Base-by-base conservation (phyloP, 1,140 invertebrate genomes). In the Scylla paramamosain region DNA sequence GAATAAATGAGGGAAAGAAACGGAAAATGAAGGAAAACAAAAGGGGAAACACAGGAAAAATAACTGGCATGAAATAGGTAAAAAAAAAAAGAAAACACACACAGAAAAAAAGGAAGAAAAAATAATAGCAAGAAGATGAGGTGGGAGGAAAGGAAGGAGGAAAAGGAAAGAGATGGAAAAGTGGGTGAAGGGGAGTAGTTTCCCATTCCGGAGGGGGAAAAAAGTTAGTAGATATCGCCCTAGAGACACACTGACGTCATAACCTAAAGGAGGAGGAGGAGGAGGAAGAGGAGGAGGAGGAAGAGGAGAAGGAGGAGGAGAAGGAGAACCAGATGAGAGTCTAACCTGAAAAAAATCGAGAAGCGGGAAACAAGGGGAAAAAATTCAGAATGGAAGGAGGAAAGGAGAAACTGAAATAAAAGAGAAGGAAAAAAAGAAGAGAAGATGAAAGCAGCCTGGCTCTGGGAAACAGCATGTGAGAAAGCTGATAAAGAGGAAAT, bases 211-310 rank as follows among this genome's bases (percentile, higher is more conserved):
- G 32, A 89, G 48, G 48, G n/a, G 20, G 8, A 28, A 48, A 46
- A 52, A 39, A 48, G 45, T 90, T 52, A 90, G 25, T 90, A 90
- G 48, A 90, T 90, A 52, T 46, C 88, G 88, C 67, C 67, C 67
- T 25, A 77, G 67, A n/a, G 67, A 77, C 25, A 77, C 67, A 7
- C 25, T 77, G 67, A 77, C 67, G 67, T 77, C 67, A 77, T 77
- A 77, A 77, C 67, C 67, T 20, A n/a, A 77, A 77, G 67, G n/a
- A 25, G 20, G 67, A 59, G 10, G 25, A 77, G n/a, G 67, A 77
- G 67, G 67, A 77, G 67, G 67, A 77, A 20, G 67, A 77, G 25
- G 67, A 77, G 8, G 67, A 77, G 67, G n/a, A n/a, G 67, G 67
- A 77, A 8, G 67, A n/a, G 67, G n/a, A n/a, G 8, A 2, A 77